phyloP scores from a whole-genome alignment of 2,888 invertebrate genomes.

The Drosophila histrio region DNA sequence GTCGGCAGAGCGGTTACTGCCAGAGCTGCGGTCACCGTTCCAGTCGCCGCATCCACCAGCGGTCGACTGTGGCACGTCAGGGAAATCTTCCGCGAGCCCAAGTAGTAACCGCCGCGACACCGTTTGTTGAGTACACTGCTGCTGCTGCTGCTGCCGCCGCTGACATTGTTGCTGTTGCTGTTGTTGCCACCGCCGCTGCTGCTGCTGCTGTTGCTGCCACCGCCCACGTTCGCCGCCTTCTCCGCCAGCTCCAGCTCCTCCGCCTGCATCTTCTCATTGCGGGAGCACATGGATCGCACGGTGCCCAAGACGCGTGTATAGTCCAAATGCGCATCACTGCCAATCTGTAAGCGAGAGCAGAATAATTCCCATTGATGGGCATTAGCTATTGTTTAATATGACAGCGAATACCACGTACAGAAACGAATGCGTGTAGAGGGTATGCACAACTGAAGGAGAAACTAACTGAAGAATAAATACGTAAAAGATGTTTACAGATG shows the following conservation, averaged over 20 bases:
- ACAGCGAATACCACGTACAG: not conserved
- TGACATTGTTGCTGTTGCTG: constrained; percentile 16
- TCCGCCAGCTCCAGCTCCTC: constrained; percentile 65
- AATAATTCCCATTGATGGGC: not conserved
- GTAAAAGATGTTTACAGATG: too few relatives aligned
- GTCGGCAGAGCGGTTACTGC: constrained; percentile 71
- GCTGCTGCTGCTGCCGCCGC: constrained; percentile 6
- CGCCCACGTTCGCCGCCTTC: constrained; percentile 64
- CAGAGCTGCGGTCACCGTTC: constrained; percentile 55
- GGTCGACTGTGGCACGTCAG: constrained; percentile 88
- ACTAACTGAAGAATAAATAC: too few relatives aligned
- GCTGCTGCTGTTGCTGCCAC: constrained; percentile 8
- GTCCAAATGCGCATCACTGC: constrained; percentile 82
- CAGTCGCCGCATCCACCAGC: constrained; percentile 84
- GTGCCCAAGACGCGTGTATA: constrained; percentile 85
- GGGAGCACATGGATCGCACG: constrained; percentile 86
- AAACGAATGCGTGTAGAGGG: not conserved
- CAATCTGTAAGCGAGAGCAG: constrained; percentile 61
- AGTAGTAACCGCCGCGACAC: constrained; percentile 81
- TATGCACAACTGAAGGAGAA: constrained; percentile 25
- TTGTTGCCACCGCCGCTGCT: constrained; percentile 24
- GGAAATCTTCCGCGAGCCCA: constrained; percentile 88
- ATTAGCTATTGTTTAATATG: not conserved
- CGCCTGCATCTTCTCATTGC: constrained; percentile 86
- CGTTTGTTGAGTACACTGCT: constrained; percentile 49